Percentiles rank a stretch among this genome's conserved stretches.
Conservation (phyloP, 2,888 invertebrate species). For the Spilosoma lubricipeda region DNA sequence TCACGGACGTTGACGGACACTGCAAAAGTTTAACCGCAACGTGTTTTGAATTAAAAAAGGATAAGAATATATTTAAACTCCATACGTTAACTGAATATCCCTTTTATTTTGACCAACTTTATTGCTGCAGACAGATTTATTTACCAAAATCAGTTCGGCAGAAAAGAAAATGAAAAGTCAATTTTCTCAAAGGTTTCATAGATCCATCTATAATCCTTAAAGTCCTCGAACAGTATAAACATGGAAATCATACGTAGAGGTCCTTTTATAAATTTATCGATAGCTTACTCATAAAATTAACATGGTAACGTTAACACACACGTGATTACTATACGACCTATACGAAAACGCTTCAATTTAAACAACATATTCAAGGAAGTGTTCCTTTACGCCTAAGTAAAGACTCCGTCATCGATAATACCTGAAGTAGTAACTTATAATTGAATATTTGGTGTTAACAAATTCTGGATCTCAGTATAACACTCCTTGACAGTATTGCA, state of each 20-base stretch:
- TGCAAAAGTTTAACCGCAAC: conserved; percentile 66
- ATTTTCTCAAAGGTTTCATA: not conserved
- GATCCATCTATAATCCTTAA: not conserved
- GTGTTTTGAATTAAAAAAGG: conserved; percentile 63
- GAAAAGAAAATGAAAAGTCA: conserved; percentile 18
- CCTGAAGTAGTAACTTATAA: conserved; percentile 24
- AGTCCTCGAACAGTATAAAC: not conserved
- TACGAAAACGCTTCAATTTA: conserved; percentile 24
- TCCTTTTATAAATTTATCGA: not conserved
- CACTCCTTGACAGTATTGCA: conserved; percentile 65
- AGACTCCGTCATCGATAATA: conserved; percentile 32
- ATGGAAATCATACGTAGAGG: too few species aligned
- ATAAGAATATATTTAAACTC: conserved; percentile 58
- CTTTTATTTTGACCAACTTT: conserved; percentile 63
- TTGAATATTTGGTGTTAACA: conserved; percentile 54
- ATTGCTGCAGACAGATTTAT: conserved; percentile 47
- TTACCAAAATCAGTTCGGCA: conserved; percentile 37
- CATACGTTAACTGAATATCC: conserved; percentile 54
- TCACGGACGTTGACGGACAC: conserved; percentile 66
- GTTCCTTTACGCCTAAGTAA: conserved; percentile 17
- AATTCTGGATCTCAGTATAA: conserved; percentile 37
- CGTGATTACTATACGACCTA: conserved; percentile 23
- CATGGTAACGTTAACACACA: conserved; percentile 23
- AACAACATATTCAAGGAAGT: conserved; percentile 26
- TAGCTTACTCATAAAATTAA: conserved; percentile 28